Percentiles rank a stretch among this genome's conserved stretches.
These are phyloP conservation scores for Leucoma salicis DNA, from an alignment of 2,888 invertebrate species.

Conservation along the genomic window DNA sequence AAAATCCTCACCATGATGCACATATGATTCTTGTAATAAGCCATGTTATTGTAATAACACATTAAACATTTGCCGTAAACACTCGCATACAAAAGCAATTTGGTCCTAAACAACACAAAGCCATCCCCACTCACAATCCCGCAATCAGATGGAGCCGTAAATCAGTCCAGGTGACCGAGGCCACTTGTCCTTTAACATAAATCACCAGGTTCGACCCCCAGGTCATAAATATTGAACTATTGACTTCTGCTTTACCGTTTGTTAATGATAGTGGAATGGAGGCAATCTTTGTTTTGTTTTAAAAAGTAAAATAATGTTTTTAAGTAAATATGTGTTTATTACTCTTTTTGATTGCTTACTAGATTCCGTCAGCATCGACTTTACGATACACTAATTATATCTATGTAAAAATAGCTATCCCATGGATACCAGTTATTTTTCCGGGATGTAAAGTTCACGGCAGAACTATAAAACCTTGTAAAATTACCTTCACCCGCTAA, in stretches of 20 bases:
- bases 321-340: too few relatives aligned
- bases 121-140: conserved; percentile 11
- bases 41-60: not conserved
- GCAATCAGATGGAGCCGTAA: conserved; percentile 40
- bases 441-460: too few relatives aligned
- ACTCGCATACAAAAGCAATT: not conserved
- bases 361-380: too few relatives aligned
- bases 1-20: too few relatives aligned
- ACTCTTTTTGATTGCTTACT: too few relatives aligned
- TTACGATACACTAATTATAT: too few relatives aligned
- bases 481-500: too few relatives aligned
- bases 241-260: conserved; percentile 50
- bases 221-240: conserved; percentile 71
- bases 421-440: too few relatives aligned
- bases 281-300: not conserved
- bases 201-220: conserved; percentile 50
- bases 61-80: not conserved
- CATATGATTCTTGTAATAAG: not conserved
- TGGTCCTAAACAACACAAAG: conserved; percentile 3
- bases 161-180: conserved; percentile 61
- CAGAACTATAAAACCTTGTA: too few relatives aligned
- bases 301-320: too few relatives aligned
- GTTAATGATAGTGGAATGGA: conserved; percentile 47
- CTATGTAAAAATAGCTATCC: too few relatives aligned
- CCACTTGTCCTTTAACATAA: conserved; percentile 67